Base-by-base conservation (phyloP, 2,888 invertebrate genomes). In the Tribolium freemani region DNA sequence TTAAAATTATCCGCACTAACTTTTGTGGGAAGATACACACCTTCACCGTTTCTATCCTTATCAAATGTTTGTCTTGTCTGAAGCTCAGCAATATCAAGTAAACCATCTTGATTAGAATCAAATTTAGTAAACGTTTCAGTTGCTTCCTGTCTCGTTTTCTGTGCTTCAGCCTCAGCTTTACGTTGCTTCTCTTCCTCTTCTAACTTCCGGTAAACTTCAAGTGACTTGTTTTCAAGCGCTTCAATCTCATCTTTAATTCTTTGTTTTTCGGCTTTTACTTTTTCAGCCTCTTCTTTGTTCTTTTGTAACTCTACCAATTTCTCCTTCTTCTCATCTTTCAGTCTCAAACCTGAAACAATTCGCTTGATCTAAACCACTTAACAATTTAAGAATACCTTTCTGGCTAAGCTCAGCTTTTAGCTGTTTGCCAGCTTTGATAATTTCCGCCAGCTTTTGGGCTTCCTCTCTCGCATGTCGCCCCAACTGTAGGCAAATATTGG, bases 31-130 rank as follows among this genome's bases (percentile, higher is more conserved):
- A n/a, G n/a, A n/a, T n/a, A n/a, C n/a, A n/a, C n/a, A n/a, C 16
- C 85, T 80, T 90, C 90, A 5, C 97, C 98, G 88, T 98, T 93
- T 73, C 92, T 91, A 86, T 99, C 94, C 79, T 92, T 93, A 87
- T 99, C 99, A 87, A 99, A 96, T 53, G 91, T 92, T 80, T 90
- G 88, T 71, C 92, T 91, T 1, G 90, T 89, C 87, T 93, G 91
- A 5, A 95, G 84, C 87, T 93, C 95, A 68, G 88, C 87, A 53
- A 92, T 81, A 73, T 91, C 90, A 44, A 97, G 84, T 48, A 92
- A 89, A 54, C 92, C 93, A 88, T 97, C 95, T 75, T 89, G 88
- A 87, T 99, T 94, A 0, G 91, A 89, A 87, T 98, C 98, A 81
- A 94, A 90, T 78, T 90, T 90, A 38, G 87, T 88, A 84, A 98